phyloP scores from a whole-genome alignment of 2,797 vertebrate genomes.

The Sebastes glaucus region DNA sequence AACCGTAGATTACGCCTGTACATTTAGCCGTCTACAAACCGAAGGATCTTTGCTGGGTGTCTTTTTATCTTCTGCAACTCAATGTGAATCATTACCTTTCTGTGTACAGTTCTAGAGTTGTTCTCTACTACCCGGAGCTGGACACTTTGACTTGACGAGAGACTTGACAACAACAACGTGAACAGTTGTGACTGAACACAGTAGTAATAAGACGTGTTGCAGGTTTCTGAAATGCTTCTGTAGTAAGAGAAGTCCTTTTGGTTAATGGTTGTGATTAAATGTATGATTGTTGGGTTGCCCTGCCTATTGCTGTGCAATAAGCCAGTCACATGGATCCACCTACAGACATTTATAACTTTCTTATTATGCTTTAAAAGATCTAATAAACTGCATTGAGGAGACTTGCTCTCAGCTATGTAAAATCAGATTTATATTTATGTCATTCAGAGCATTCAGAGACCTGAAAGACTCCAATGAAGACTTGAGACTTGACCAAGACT shows the following conservation, averaged over 20 bases:
- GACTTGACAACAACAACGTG: neutral
- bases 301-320: slow-evolving; percentile 20
- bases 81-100: slow-evolving; percentile 48
- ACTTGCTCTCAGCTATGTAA: neutral
- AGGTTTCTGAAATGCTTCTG: neutral
- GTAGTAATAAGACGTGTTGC: neutral
- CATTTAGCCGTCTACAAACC: slow-evolving; percentile 47
- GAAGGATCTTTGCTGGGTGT: slow-evolving; percentile 49
- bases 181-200: neutral
- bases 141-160: slow-evolving; percentile 13
- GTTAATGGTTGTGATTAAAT: neutral
- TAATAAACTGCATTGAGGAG: neutral
- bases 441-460: neutral
- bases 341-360: neutral
- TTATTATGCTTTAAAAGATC: neutral
- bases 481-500: slow-evolving; percentile 2
- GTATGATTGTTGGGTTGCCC: neutral
- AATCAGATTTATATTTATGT: too few relatives aligned
- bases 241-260: neutral
- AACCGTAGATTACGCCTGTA: slow-evolving; percentile 65
- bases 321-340: neutral
- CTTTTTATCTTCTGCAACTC: slow-evolving; percentile 59
- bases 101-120: slow-evolving; percentile 41
- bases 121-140: slow-evolving; percentile 21
- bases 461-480: neutral